Evolutionary conservation across 2,888 invertebrate species (phyloP), one percentile per base, ranked within the genome.

Genomic region (Chrysina gloriosa): DNA sequence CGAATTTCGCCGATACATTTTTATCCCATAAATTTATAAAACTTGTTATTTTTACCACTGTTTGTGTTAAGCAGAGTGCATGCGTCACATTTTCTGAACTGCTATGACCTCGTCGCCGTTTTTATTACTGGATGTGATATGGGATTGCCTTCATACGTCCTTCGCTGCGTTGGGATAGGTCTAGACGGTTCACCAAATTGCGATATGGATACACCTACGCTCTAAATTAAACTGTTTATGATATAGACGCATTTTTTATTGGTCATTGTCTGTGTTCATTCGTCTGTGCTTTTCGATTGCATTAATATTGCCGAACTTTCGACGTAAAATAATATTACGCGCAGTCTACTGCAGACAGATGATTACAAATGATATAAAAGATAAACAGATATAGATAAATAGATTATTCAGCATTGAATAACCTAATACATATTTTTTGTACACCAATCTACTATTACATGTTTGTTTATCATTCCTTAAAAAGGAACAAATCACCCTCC

Each of bases 161-260:
- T 50, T 64, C 19, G 19, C 47, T 14, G 31, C 27, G 48, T 64
- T 64, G 52, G 64, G 64, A 52, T 64, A 64, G 64, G 64, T 64
- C 64, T 52, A 64, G 64, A 64, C 64, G 16, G 42, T 25, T 58
- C 42, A 58, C 58, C 16, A 42, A 61, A 61, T 61, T 61, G 16
- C 64, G 11, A 31, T 34, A 48, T 23, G 47, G 27, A 23, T 23
- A 47, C 63, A 48, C 63, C 63, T 63, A 63, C 63, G 48, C 48
- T 11, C 23, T 19, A 16, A 61, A 61, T 27, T 42, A 61, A 61
- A 61, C 23, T 61, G 58, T 61, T 61, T 61, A 42, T 42, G 27
- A 61, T 61, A 61, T 16, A 27, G 29, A 42, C 16, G 42, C 58
- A 42, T 42, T 42, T 61, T 42, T 42, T 42, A 42, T 61, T 61